A percentile compares a stretch with the other conserved stretches of the same genome.
Conservation (phyloP, 2,113 vertebrate genomes). For the Myotis yumanensis region DNA sequence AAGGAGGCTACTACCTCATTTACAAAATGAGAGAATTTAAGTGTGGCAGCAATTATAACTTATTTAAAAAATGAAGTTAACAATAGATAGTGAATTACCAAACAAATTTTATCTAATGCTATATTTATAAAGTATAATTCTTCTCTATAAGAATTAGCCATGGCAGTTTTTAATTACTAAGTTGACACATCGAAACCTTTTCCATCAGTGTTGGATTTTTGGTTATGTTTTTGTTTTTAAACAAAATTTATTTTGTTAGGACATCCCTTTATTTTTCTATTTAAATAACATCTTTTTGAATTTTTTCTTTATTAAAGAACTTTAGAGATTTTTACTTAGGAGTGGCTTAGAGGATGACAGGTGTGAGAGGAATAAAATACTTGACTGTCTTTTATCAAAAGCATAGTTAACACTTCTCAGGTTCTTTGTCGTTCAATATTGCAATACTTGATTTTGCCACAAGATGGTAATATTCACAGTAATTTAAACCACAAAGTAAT, state of each 20-base stretch:
- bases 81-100: not conserved
- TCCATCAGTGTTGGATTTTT: not conserved
- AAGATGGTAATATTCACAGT: slow-evolving; percentile 76
- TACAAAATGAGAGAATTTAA: slow-evolving; percentile 25
- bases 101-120: not conserved
- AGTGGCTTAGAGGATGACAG: not conserved
- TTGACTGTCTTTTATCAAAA: slow-evolving; percentile 25
- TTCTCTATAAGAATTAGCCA: not conserved
- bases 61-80: slow-evolving; percentile 36
- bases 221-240: not conserved
- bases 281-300: slow-evolving; percentile 25
- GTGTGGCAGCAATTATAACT: not conserved
- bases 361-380: not conserved
- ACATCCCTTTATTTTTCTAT: not conserved
- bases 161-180: slow-evolving; percentile 18
- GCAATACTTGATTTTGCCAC: slow-evolving; percentile 66
- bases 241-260: not conserved
- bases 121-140: not conserved
- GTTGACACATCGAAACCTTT: slow-evolving; percentile 1
- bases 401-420: not conserved
- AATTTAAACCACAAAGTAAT: slow-evolving; percentile 61
- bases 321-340: not conserved
- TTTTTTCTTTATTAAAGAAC: not conserved
- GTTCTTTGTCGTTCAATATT: slow-evolving; percentile 50
- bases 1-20: not conserved